These are phyloP conservation scores for Chloebia gouldiae DNA, from an alignment of 2,113 vertebrate species.

Conservation along the genomic window DNA sequence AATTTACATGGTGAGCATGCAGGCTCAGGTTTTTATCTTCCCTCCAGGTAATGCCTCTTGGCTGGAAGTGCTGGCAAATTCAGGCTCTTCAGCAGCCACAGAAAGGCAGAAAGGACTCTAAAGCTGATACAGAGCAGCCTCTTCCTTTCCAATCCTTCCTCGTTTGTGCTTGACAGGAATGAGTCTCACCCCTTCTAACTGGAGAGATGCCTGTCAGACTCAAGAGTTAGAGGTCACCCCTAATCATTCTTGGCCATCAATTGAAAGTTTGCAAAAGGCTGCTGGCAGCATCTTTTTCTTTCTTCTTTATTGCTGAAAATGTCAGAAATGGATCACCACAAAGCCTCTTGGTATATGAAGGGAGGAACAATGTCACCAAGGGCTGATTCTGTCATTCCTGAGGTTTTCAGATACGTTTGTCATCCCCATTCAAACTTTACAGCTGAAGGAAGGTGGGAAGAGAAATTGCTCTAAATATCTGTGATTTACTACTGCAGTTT, in stretches of 20 bases:
- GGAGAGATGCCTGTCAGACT: background rate
- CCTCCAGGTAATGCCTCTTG: background rate
- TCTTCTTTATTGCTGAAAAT: background rate
- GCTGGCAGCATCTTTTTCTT: background rate
- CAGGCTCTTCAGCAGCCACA: background rate
- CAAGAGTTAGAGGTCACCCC: background rate
- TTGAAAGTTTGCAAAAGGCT: background rate
- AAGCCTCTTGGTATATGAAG: background rate
- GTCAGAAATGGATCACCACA: background rate
- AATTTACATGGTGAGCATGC: accelerated
- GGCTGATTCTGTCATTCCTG: background rate
- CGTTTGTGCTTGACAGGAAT: background rate
- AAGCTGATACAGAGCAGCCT: background rate
- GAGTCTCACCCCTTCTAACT: background rate
- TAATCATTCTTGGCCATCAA: background rate
- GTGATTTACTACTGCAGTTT: background rate
- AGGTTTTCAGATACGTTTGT: background rate
- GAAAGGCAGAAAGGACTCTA: background rate
- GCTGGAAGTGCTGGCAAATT: background rate
- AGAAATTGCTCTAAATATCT: background rate
- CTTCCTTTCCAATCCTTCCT: background rate
- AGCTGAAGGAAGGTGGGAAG: background rate
- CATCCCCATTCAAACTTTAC: background rate
- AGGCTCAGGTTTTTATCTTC: background rate
- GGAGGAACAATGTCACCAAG: background rate